phyloP scores from a whole-genome alignment of 2,797 vertebrate genomes.

The Gadopsis marmoratus region DNA sequence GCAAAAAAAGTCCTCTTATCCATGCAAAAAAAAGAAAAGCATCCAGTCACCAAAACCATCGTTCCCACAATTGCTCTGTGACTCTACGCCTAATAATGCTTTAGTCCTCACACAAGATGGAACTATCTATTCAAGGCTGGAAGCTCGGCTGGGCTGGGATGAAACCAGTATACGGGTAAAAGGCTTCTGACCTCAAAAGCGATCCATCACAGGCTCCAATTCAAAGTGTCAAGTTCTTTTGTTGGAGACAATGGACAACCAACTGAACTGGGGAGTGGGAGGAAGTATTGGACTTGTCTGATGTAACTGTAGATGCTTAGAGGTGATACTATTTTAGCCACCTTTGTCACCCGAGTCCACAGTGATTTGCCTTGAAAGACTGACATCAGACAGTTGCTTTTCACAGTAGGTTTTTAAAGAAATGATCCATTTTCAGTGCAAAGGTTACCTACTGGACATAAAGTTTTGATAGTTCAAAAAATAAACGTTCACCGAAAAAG shows the following conservation, averaged over 20 bases:
- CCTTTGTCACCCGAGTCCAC: constrained; percentile 75
- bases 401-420: not conserved
- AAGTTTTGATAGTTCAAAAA: constrained; percentile 9
- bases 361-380: constrained; percentile 72
- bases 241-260: constrained; percentile 79
- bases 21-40: constrained; percentile 16
- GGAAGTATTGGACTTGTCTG: constrained; percentile 86
- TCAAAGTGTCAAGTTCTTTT: constrained; percentile 84
- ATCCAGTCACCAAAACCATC: constrained; percentile 56
- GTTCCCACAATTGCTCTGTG: constrained; percentile 69
- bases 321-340: constrained; percentile 81
- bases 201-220: constrained; percentile 85
- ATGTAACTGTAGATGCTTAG: constrained; percentile 80
- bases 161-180: constrained; percentile 82
- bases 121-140: constrained; percentile 71
- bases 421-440: constrained; percentile 30
- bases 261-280: constrained; percentile 84
- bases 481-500: constrained; percentile 12
- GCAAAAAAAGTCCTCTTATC: constrained; percentile 29
- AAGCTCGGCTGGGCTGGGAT: constrained; percentile 72
- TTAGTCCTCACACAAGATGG: constrained; percentile 68
- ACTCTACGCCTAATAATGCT: constrained; percentile 65
- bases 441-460: constrained; percentile 2
- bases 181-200: constrained; percentile 85
- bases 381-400: constrained; percentile 62